Base-by-base conservation (phyloP, 2,113 vertebrate species). In the Rhynchopsitta pachyrhyncha region DNA sequence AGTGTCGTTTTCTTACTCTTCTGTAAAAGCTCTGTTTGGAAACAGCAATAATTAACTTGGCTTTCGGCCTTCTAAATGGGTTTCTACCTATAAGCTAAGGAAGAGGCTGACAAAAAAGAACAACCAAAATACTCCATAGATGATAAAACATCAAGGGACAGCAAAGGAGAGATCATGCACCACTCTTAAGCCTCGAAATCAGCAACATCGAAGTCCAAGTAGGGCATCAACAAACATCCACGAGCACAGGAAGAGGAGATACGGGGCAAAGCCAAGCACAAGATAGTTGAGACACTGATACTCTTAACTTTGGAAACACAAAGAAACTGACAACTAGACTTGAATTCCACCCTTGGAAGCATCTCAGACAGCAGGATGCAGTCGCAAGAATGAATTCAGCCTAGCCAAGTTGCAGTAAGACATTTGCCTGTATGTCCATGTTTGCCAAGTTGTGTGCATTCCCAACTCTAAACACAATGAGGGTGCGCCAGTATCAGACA, bases 91-190 rank as follows among this genome's bases (percentile, higher is more conserved):
- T 28, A 76, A 81, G 84, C 90, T 89, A 94, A 87, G 64, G 91
- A 90, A 68, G 88, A 96, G 82, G 81, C 90, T 92, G 88, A 70
- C 93, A 91, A 37, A 94, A 86, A 73, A 33, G 39, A 94, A 62
- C 33, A 77, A 69, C 27, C 83, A 78, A 47, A 88, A 63, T 64
- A 78, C 37, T 86, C 92, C 94, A 93, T 11, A 95, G 91, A 91
- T 91, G 93, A 94, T 35, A 60, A 92, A 93, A 95, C 88, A 96
- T 50, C 74, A 70, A 88, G 79, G 44, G 39, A 95, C 64, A 97
- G 82, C 67, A 77, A 13, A 85, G 52, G 88, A 94, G 49, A 82
- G 49, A 52, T 49, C 95, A 66, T 50, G 89, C 55, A 95, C 35
- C 82, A 53, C 73, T 88, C 69, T 8, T 42, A 89, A 90, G 80